Base-by-base conservation (phyloP, 1,140 invertebrate species). In the Ylistrum balloti region DNA sequence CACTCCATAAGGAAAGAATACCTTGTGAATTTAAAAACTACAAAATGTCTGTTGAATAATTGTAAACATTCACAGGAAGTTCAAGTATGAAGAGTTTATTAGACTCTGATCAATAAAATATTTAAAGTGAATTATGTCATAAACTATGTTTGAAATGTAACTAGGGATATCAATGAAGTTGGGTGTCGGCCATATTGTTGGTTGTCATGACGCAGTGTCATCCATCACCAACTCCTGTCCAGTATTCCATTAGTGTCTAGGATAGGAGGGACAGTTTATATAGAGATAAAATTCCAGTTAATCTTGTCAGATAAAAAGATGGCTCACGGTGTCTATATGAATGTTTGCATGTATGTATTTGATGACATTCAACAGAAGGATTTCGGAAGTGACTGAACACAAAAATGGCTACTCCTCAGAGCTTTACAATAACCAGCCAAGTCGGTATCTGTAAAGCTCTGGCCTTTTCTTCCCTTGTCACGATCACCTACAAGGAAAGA, bases 191-290 rank as follows among this genome's bases (percentile, higher is more conserved):
- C 56, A 74, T 74, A 7, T 74, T 74, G 56, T 28, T 74, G 56
- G 56, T 74, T 74, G 56, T 28, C 56, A 74, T 74, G 56, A n/a
- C 56, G 56, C 56, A 74, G 56, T 74, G 56, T 74, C 56, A 74
- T 74, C 56, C 56, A 74, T 74, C 56, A 74, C n/a, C 22, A n/a
- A n/a, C 28, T 17, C n/a, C 22, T 74, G 56, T 74, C 56, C 0
- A n/a, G 22, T 74, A 28, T 28, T 74, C 56, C 56, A 74, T 74
- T 74, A 74, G 56, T 74, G 56, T 74, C 56, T 0, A n/a, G 17
- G 56, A 74, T 74, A n/a, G 56, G 56, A 74, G n/a, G 56, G 56
- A 74, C 22, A 74, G 56, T 74, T 74, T 74, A 74, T 74, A 74
- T 74, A 74, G 56, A 74, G 56, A 74, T 74, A 74, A 74, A 74